These are phyloP conservation scores for Dicycla oo DNA, from an alignment of 2,888 invertebrate genomes.

Conservation along the genomic window DNA sequence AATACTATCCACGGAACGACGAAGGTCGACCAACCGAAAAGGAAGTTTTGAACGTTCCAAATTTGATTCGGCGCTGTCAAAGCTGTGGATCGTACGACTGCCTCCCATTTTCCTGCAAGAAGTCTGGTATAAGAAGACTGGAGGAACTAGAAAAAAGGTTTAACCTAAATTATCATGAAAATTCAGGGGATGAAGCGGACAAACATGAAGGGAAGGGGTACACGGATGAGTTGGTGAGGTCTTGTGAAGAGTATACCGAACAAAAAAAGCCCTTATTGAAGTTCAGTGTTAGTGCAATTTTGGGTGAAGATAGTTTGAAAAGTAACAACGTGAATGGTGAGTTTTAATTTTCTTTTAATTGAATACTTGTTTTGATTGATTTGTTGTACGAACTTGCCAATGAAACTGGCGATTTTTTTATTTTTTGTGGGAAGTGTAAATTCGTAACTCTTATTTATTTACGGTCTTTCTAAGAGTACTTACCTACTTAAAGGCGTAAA, in stretches of 20 bases:
- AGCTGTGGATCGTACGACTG: slow-evolving; percentile 90
- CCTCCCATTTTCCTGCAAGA: slow-evolving; percentile 87
- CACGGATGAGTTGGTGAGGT: slow-evolving; percentile 85
- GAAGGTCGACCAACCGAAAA: slow-evolving; percentile 74
- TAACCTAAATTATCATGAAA: slow-evolving; percentile 83
- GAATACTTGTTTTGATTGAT: neutral
- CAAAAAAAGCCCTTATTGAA: slow-evolving; percentile 95
- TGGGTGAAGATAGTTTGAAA: slow-evolving; percentile 90
- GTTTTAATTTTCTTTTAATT: slow-evolving; percentile 57
- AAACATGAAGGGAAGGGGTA: slow-evolving; percentile 72
- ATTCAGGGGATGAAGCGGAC: slow-evolving; percentile 82
- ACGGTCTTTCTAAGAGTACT: no score
- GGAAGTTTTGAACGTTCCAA: slow-evolving; percentile 85
- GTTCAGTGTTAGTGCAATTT: slow-evolving; percentile 97
- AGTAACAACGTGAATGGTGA: slow-evolving; percentile 82
- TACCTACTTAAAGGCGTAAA: no score
- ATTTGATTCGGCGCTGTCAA: slow-evolving; percentile 85
- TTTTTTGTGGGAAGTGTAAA: neutral
- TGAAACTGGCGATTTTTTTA: neutral
- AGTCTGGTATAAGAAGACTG: slow-evolving; percentile 82
- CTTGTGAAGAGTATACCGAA: slow-evolving; percentile 82
- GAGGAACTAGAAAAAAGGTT: slow-evolving; percentile 87
- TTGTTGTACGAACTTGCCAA: neutral
- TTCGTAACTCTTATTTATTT: neutral
- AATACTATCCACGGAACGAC: slow-evolving; percentile 78